Evolutionary conservation across 1,140 invertebrate genomes (phyloP), one percentile per base, ranked within the genome.

Genomic region (Stratiolaelaps scimitus): DNA sequence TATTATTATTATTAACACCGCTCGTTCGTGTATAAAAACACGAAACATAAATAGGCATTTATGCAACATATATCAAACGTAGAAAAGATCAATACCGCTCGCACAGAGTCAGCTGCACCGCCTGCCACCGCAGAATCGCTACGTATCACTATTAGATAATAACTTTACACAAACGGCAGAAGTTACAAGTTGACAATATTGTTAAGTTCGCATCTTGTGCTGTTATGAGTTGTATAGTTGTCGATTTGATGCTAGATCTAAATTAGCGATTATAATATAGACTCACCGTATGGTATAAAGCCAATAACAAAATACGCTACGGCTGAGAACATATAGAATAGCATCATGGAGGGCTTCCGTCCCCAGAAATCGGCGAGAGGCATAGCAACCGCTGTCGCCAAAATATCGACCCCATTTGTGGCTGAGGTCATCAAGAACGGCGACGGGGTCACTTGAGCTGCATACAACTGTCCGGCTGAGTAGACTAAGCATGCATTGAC

Each of bases 381-480:
- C 53, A 60, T 60, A 13, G 53, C 53, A 60, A 60, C 53, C 15
- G 53, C 53, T 26, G 53, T 60, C 26, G 53, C 53, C 17, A 60
- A 34, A 34, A 60, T 60, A 26, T 60, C 53, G 26, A 60, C 53
- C 15, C 53, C 53, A 34, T 60, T 60, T 2, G 53, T 60, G 15
- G 53, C 53, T 29, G 53, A 60, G 17, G 53, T 60, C 20, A 34
- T 60, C 53, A 60, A 60, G 20, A 60, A 60, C 15, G 53, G 53
- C 15, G 53, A 60, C 4, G 53, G 53, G 15, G 53, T 60, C 2
- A 60, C 53, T 10, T 60, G 53, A 17, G 53, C 53, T 26, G 53
- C 53, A 23, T 60, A 60, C 2, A 60, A 10, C 23, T 60, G 53
- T 29, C 53, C 53, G 34, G 53, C 53, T 5, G 53, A 60, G 53